Conservation (phyloP, 1,140 invertebrate genomes). For the Cyclina sinensis region DNA sequence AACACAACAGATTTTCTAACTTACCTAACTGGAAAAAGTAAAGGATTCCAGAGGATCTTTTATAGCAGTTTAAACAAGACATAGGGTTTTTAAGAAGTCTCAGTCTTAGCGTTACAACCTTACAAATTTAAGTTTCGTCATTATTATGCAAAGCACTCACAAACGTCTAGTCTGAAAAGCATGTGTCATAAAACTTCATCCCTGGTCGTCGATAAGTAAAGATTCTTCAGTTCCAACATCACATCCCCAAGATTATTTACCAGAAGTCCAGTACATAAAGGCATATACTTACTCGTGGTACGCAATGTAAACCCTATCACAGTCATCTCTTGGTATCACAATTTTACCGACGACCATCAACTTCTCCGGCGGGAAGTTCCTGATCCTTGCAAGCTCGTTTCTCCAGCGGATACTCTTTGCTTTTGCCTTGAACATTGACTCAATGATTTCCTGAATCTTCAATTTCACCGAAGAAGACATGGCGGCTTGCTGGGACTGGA, state of each 20-base stretch:
- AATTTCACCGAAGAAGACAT: not conserved
- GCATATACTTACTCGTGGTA: conserved; percentile 27
- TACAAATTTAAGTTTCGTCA: too few relatives aligned
- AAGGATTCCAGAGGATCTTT: too few relatives aligned
- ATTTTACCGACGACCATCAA: conserved; percentile 25
- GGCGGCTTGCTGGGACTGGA: conserved; percentile 44
- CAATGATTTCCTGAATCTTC: conserved; percentile 7
- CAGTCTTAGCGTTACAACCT: too few relatives aligned
- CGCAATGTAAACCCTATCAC: conserved; percentile 17
- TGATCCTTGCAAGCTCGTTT: not conserved
- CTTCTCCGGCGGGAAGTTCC: conserved; percentile 18
- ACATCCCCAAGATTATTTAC: too few relatives aligned
- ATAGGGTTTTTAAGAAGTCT: too few relatives aligned
- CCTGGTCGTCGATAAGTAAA: not conserved
- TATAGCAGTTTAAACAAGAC: too few relatives aligned
- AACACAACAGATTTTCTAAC: too few relatives aligned
- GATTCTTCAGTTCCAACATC: too few relatives aligned
- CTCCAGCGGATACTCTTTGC: conserved; percentile 45
- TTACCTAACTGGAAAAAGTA: too few relatives aligned
- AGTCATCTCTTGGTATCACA: conserved; percentile 29
- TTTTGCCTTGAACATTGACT: conserved; percentile 42
- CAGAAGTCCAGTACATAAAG: too few relatives aligned
- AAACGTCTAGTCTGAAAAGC: too few relatives aligned
- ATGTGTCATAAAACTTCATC: not conserved
- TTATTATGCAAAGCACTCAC: too few relatives aligned